Base-by-base conservation (phyloP, 2,797 vertebrate genomes). In the Rhynchonycteris naso region DNA sequence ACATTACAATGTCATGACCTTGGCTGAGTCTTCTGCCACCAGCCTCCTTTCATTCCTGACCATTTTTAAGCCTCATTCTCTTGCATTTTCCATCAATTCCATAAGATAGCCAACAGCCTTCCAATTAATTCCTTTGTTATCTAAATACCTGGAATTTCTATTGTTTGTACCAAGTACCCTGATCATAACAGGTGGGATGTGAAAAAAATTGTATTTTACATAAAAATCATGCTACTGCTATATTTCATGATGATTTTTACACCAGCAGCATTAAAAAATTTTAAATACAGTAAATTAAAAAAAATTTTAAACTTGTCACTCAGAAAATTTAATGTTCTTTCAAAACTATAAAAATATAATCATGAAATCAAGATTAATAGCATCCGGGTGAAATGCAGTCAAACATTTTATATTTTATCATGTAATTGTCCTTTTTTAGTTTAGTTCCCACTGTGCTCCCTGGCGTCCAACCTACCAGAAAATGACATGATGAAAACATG, bases 161-260 rank as follows among this genome's bases (percentile, higher is more conserved):
- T 71, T 28, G 11, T 91, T 89, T 81, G 68, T n/a, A 30, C 26
- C 24, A 69, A 68, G 33, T 92, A 30, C 43, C 50, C 56, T 90
- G 38, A 50, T 47, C 2, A 0, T 92, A 69, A 80, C 26, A 76
- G 50, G 52, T 82, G 52, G 19, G n/a, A 72, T 65, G n/a, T 76
- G 43, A 22, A 30, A 28, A 72, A 88, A 63, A 74, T 30, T 50
- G 7, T 69, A n/a, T 84, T 76, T 86, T 16, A 72, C 22, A 6
- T 72, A 38, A 72, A 72, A 82, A 78, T 19, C 35, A n/a, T 61
- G 35, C 30, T 38, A 63, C 19, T 24, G 38, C 61, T 76, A 38
- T 74, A 66, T 43, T 81, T 93, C 58, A 92, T 85, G 71, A 12
- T n/a, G 24, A 38, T 24, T 82, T 94, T 95, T 68, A 71, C 14